phyloP scores from a whole-genome alignment of 2,888 invertebrate genomes.

The Urechis unicinctus region DNA sequence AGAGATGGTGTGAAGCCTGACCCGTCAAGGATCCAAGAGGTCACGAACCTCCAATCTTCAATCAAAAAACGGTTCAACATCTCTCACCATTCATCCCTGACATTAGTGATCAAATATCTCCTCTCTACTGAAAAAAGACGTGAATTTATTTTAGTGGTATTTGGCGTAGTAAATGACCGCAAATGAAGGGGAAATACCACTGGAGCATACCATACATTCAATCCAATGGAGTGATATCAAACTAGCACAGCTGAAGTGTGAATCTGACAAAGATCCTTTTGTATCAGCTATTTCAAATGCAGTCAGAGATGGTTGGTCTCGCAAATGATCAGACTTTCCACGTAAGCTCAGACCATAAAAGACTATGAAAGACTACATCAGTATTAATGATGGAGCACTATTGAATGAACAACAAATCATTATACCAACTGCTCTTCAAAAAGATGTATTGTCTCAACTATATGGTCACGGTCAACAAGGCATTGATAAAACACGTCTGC shows the following conservation, averaged over 20 bases:
- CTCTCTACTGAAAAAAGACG: constrained; percentile 16
- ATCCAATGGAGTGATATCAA: constrained; percentile 3
- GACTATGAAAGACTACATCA: constrained; percentile 10
- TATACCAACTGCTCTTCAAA: constrained; percentile 5
- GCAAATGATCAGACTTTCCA: constrained; percentile 2
- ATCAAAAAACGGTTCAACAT: constrained; percentile 13
- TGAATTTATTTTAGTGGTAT: constrained; percentile 18
- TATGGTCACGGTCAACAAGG: constrained; percentile 9
- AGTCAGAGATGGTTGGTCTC: constrained; percentile 11
- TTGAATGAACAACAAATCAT: constrained; percentile 13
- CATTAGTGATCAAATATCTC: constrained; percentile 5
- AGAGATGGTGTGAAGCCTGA: constrained; percentile 15
- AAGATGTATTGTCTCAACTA: constrained; percentile 8
- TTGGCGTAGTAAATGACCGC: constrained; percentile 13
- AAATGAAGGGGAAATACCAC: constrained; percentile 3
- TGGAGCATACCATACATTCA: constrained; percentile 10
- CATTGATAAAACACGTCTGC: constrained; percentile 9
- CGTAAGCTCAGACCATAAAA: constrained; percentile 9
- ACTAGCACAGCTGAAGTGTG: constrained; percentile 2
- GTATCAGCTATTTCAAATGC: constrained; percentile 7
- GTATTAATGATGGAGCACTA: constrained; percentile 13
- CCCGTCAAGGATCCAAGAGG: constrained; percentile 9
- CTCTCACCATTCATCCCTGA: constrained; percentile 12
- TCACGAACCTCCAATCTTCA: constrained; percentile 12
- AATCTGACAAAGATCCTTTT: constrained; percentile 3